Base-by-base conservation (phyloP, 1,140 invertebrate genomes). In the Drosophila serrata region DNA sequence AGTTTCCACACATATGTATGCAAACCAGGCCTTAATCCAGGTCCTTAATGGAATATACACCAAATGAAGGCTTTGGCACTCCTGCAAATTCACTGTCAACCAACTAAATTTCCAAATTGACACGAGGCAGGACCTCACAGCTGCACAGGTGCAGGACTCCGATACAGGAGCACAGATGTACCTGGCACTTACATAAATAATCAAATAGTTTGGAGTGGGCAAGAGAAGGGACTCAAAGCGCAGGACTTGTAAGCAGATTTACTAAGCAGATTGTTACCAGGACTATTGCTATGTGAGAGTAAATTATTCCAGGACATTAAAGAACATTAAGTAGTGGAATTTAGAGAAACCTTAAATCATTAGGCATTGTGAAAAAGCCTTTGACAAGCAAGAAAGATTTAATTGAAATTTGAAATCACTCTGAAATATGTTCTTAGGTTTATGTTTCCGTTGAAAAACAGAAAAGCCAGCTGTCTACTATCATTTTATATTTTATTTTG, bases 81-180 rank as follows among this genome's bases (percentile, higher is more conserved):
- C n/a, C n/a, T n/a, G n/a, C n/a, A n/a, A n/a, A n/a, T 55, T 48
- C 67, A 53, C 39, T 43, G 49, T 40, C 49, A 35, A 7, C 65
- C 64, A 59, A 40, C 65, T 35, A 42, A 49, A 74, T 51, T 37
- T 74, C 39, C 46, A 74, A 61, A 79, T 75, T 79, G 79, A 80
- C 75, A 79, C 62, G 58, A 49, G 69, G 63, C 45, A 79, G 68
- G 45, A 39, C 61, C 43, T 17, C 65, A 37, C 65, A 46, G 40
- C 19, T 57, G 65, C 64, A 53, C 48, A 56, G 37, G 35, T 55
- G 24, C 46, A 56, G 13, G 31, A 24, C 22, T 33, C 60, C 17
- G 62, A 69, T 51, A 31, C 55, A 11, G 49, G 7, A 27, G n/a
- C 74, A 62, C 69, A 81, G 35, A 60, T 62, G 31, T 70, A 37